Conservation (phyloP, 1,140 invertebrate species). For the Palaemon carinicauda region DNA sequence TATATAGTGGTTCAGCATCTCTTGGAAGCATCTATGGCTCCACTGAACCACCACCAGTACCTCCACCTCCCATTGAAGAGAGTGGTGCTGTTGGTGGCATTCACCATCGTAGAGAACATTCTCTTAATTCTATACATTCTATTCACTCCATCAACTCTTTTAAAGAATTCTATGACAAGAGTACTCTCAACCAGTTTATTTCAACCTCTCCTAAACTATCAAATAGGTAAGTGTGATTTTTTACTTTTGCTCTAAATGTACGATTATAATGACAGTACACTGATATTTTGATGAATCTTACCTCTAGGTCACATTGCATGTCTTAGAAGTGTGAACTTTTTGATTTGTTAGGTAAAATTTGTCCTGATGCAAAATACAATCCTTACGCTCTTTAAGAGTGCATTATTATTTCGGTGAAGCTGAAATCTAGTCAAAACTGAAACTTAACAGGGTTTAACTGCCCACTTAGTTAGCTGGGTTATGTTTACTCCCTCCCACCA, state of each 20-base stretch:
- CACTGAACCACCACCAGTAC: conserved; percentile 37
- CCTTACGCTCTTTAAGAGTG: too few relatives aligned
- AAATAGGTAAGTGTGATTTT: conserved; percentile 41
- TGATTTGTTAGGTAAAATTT: too few relatives aligned
- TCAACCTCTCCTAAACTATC: conserved; percentile 55
- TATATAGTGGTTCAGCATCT: conserved; percentile 57
- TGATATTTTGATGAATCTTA: too few relatives aligned
- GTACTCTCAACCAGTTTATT: conserved; percentile 50
- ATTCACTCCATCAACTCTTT: conserved; percentile 56
- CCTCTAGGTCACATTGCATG: too few relatives aligned
- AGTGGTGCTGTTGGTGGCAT: conserved; percentile 42
- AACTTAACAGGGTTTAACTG: too few relatives aligned
- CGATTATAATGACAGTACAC: not conserved
- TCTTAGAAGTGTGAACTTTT: too few relatives aligned
- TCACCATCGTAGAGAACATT: conserved; percentile 51
- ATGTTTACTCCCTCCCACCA: too few relatives aligned
- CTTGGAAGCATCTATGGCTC: conserved; percentile 55
- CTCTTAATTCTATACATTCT: conserved; percentile 55
- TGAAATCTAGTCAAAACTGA: too few relatives aligned
- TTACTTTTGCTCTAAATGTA: not conserved
- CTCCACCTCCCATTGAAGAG: conserved; percentile 43
- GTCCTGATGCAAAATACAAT: too few relatives aligned
- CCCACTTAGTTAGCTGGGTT: too few relatives aligned
- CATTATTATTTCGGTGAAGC: too few relatives aligned
- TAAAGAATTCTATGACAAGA: conserved; percentile 54